Evolutionary conservation across 2,113 vertebrate species (phyloP).

Genomic region (Misgurnus mizolepis): DNA sequence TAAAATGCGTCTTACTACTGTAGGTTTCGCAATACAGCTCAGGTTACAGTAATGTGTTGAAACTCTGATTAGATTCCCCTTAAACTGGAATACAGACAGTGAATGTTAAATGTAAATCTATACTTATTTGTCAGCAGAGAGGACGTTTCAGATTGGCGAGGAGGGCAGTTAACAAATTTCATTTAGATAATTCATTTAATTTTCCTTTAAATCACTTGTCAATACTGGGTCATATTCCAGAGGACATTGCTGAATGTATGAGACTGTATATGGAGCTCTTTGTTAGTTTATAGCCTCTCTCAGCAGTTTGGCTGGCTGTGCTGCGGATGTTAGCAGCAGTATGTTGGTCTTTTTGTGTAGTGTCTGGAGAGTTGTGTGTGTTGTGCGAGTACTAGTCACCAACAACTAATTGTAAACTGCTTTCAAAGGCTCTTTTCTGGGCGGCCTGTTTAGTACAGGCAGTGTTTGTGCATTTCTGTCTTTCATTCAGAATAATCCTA

Average conservation of each 20-base stretch:
- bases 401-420: background rate
- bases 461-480: constrained; percentile 20
- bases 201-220: background rate
- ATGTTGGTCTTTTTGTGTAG: constrained; percentile 1
- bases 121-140: constrained; percentile 20
- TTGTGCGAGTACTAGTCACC: constrained; percentile 8
- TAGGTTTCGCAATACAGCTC: too few species aligned
- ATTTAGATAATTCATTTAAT: constrained; percentile 17
- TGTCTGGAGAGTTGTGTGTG: background rate
- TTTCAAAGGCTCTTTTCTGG: constrained; percentile 26
- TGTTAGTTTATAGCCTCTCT: constrained; percentile 28
- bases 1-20: too few species aligned
- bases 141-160: constrained; percentile 7
- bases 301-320: constrained; percentile 21
- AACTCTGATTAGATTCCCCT: constrained; percentile 1
- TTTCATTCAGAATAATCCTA: constrained; percentile 10
- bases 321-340: constrained; percentile 28
- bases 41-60: background rate
- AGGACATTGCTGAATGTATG: constrained; percentile 29
- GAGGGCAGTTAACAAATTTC: constrained; percentile 27
- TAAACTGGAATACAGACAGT: background rate
- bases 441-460: background rate
- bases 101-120: constrained; percentile 3
- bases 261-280: constrained; percentile 31
- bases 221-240: background rate